Evolutionary conservation across 2,113 vertebrate genomes (phyloP), one percentile per base, ranked within the genome.

Genomic region (Cettia cetti): DNA sequence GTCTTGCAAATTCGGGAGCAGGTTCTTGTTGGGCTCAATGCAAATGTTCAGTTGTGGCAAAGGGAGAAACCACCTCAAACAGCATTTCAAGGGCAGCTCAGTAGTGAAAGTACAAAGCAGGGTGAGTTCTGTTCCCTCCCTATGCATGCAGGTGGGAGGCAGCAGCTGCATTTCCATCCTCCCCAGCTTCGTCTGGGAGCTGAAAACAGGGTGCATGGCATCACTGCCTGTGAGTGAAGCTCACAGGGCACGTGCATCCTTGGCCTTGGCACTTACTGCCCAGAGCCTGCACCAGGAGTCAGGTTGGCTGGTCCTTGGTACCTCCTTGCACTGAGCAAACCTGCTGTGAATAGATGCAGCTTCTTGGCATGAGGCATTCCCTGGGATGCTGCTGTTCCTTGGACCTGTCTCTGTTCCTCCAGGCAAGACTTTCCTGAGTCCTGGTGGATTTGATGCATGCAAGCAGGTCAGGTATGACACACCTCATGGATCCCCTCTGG

Each of bases 61-160:
- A 22, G 44, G 35, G 52, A 81, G 35, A 78, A 83, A 40, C 5
- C 7, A 22, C 11, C 40, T 66, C 50, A 40, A 83, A 78, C 53
- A 81, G 7, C 9, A 18, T 24, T 37, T 42, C 22, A 42, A 70
- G 27, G 19, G 56, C 42, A 75, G 26, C 40, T 64, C 10, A 57
- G 40, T 8, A 7, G 9, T 33, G 44, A 45, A 28, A 45, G 30
- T 16, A 11, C 35, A 66, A 40, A 56, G 23, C 69, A 45, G 31
- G 0, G 0, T 35, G 18, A 87, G 31, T 2, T 44, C 19, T 45
- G 18, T 17, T 57, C 13, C 19, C 4, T 81, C 15, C 20, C 14
- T 75, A 0, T 0, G 4, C 22, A 33, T 21, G 9, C 17, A 53
- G 10, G 9, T 42, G 35, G 13, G 35, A 88, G n/a, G 33, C 33